Evolutionary conservation across 2,888 invertebrate species (phyloP).

Genomic region (Megalurothrips usitatus): DNA sequence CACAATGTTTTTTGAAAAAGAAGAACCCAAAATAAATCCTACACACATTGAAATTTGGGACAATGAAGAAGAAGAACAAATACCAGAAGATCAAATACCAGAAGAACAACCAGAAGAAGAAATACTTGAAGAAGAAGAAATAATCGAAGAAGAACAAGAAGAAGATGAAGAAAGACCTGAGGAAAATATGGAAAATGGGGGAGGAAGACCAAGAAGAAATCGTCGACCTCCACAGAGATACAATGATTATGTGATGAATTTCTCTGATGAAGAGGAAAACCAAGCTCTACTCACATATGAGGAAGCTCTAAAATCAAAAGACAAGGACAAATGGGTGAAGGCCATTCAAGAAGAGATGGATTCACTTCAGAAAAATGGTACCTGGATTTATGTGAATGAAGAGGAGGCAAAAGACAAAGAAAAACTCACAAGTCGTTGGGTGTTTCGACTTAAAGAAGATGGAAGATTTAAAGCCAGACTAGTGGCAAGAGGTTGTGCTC

Average conservation of each 20-base stretch:
- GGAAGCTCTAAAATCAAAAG: slow-evolving; percentile 31
- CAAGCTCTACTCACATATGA: slow-evolving; percentile 32
- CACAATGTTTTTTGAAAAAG: no score
- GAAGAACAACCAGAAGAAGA: no score
- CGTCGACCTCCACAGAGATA: neutral
- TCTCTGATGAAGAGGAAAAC: neutral
- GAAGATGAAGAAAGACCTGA: no score
- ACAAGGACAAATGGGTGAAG: slow-evolving; percentile 31
- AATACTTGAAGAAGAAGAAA: no score
- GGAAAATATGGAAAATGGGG: no score
- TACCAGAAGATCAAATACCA: no score
- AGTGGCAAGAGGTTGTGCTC: slow-evolving; percentile 27
- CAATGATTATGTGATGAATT: neutral
- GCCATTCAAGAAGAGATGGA: slow-evolving; percentile 33
- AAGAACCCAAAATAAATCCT: no score
- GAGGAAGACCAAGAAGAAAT: no score
- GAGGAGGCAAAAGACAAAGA: slow-evolving; percentile 30
- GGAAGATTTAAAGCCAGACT: slow-evolving; percentile 33
- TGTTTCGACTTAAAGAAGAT: slow-evolving; percentile 32
- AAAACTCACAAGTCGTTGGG: slow-evolving; percentile 32
- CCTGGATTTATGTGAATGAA: slow-evolving; percentile 31
- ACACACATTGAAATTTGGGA: no score
- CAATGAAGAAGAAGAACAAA: no score
- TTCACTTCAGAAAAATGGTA: slow-evolving; percentile 32
- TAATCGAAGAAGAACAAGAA: no score